Conservation (phyloP, 2,888 invertebrate genomes). For the Sceliomorpha sp. region DNA sequence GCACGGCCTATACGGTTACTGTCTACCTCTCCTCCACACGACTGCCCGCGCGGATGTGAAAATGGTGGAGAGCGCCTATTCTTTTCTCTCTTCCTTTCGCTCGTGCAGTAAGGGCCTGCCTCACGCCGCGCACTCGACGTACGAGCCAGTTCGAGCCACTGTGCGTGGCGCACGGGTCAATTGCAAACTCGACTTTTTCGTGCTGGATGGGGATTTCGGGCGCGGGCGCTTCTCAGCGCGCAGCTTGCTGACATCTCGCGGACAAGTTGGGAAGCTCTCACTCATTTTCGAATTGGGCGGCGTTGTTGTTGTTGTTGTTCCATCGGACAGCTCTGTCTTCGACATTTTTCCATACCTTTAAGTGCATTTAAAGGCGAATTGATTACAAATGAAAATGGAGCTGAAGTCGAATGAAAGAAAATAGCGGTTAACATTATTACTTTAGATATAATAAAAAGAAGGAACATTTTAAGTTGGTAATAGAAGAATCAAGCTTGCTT, state of each 20-base stretch:
- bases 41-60: constrained; percentile 72
- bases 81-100: constrained; percentile 39
- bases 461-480: no score
- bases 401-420: no score
- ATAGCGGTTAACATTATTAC: no score
- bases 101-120: constrained; percentile 34
- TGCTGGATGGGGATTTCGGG: constrained; percentile 62
- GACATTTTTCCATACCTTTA: no score
- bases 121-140: constrained; percentile 52
- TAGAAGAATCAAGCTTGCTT: no score
- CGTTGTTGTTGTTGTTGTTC: no score
- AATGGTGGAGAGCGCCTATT: constrained; percentile 39
- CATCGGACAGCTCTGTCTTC: no score
- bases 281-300: no score
- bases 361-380: no score
- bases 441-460: no score
- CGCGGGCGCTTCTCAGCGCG: background rate
- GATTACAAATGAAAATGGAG: no score
- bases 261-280: background rate
- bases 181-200: constrained; percentile 55
- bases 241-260: constrained; percentile 17
- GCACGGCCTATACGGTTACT: constrained; percentile 55
- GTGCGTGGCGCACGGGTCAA: constrained; percentile 57
- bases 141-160: constrained; percentile 65
- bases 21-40: constrained; percentile 58